These are phyloP conservation scores for Aradophagus sp. DNA, from an alignment of 1,140 invertebrate genomes.

Conservation along the genomic window DNA sequence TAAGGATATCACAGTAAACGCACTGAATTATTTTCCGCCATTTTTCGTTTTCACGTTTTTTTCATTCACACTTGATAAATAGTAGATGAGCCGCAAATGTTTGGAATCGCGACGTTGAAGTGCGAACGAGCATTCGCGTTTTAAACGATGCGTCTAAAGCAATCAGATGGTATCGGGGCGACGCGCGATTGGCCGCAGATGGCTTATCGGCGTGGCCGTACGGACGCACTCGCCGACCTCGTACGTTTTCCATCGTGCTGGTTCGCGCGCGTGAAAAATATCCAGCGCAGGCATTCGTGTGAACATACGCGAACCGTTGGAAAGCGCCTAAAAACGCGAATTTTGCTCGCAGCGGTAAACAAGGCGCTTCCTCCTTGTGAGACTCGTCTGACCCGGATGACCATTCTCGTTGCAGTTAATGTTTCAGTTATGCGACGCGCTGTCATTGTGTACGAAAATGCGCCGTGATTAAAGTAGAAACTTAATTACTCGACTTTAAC, in stretches of 20 bases:
- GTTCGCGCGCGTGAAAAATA: slow-evolving; percentile 35
- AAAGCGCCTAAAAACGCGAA: slow-evolving; percentile 31
- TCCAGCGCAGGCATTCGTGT: not conserved
- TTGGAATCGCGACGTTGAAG: slow-evolving; percentile 18
- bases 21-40: too few species aligned
- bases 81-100: too few species aligned
- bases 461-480: not conserved
- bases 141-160: slow-evolving; percentile 37
- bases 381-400: slow-evolving; percentile 21
- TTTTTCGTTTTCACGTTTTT: too few species aligned
- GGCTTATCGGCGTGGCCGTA: slow-evolving; percentile 59
- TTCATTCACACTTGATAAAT: too few species aligned
- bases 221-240: slow-evolving; percentile 55
- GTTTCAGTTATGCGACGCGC: not conserved
- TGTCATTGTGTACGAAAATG: slow-evolving; percentile 9
- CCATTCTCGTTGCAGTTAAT: slow-evolving; percentile 20
- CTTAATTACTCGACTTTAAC: slow-evolving; percentile 4
- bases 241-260: slow-evolving; percentile 42
- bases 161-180: slow-evolving; percentile 66
- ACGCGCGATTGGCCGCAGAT: slow-evolving; percentile 60
- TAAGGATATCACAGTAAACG: too few species aligned
- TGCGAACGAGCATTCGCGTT: slow-evolving; percentile 32
- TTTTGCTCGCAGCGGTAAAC: slow-evolving; percentile 4
- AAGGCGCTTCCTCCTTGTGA: slow-evolving; percentile 10
- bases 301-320: slow-evolving; percentile 8